Base-by-base conservation (phyloP, 1,140 invertebrate species). In the Trichonephila clavata region DNA sequence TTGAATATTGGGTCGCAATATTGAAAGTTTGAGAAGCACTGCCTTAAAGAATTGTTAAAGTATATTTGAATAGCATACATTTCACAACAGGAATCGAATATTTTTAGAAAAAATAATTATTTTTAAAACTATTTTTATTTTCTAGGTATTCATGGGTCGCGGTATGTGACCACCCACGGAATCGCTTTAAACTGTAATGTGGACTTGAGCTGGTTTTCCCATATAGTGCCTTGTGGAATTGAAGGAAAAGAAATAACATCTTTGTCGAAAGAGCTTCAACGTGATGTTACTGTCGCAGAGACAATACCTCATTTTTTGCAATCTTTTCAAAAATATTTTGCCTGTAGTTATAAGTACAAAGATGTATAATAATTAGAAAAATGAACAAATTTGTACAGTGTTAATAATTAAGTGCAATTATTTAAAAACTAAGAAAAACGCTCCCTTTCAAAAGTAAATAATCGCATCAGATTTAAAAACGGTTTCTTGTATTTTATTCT, bases 151-250 rank as follows among this genome's bases (percentile, higher is more conserved):
- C 94, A 94, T 92, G 97, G 97, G 14, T 97, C 97, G 95, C 96
- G 97, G 94, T 98, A 97, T 95, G 96, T 99, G 0, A 99, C 99
- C 0, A 98, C 97, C 1, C 99, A 99, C 96, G 99, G 99, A 20
- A 96, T 99, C 21, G 98, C 98, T 2, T 95, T 99, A 0, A 99
- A 99, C 96, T 99, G 99, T 96, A 97, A 98, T 95, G 97, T 97
- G 27, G 98, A 99, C 96, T 96, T 99, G 20, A 96, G 95, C 6
- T 99, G 99, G 99, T 99, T 99, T 95, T 96, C 98, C 14, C 97
- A 99, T 95, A 99, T 99, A 95, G 97, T 98, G 24, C 99, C 99
- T 2, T 99, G 99, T 96, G 99, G 99, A 0, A 97, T 99, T 50
- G 96, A 97, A 94, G 98, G 97, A n/a, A 99, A 99, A 96, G 97